Percentiles rank a stretch among this genome's conserved stretches.
Evolutionary conservation across 2,113 vertebrate species (phyloP).

Genomic region (Laterallus jamaicensis): DNA sequence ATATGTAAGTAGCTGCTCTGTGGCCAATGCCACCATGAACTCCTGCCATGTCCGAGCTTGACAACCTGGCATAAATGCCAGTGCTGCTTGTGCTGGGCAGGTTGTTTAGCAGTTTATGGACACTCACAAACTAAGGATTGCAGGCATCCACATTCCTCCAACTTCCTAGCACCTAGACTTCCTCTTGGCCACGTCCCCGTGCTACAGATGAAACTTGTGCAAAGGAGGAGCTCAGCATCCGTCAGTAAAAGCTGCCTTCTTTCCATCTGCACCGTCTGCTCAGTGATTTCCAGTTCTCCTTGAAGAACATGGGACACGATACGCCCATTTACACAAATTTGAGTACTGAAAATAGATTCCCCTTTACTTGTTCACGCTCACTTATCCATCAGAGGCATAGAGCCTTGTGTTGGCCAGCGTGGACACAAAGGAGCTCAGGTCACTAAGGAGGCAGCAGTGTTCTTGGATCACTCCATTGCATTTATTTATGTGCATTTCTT

Average conservation of each 20-base stretch:
- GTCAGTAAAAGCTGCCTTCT: neutral
- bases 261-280: neutral
- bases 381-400: fast-evolving
- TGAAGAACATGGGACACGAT: fast-evolving
- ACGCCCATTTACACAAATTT: neutral
- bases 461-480: neutral
- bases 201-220: neutral
- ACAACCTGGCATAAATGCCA: neutral
- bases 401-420: neutral
- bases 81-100: neutral
- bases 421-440: neutral
- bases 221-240: neutral
- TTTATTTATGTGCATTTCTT: neutral
- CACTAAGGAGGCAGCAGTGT: neutral
- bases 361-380: neutral
- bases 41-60: neutral
- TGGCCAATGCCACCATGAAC: neutral
- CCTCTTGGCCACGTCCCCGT: neutral
- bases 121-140: neutral
- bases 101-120: neutral
- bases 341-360: neutral
- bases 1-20: neutral
- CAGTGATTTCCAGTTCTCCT: neutral
- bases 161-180: neutral
- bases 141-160: neutral